Evolutionary conservation across 1,140 invertebrate genomes (phyloP), one percentile per base, ranked within the genome.

Genomic region (Apis cerana): DNA sequence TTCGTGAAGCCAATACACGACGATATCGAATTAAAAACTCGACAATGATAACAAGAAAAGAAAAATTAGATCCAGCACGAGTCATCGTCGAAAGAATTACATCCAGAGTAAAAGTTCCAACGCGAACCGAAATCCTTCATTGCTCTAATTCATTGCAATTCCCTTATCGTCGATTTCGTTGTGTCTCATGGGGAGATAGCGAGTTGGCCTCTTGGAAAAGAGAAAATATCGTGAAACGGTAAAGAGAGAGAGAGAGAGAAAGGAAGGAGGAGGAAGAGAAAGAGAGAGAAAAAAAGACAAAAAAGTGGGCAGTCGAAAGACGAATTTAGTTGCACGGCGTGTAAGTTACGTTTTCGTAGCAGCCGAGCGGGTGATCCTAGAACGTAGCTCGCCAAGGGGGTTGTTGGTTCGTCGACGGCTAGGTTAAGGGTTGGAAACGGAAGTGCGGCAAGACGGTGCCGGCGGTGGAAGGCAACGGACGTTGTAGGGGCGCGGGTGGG

Each of bases 351-450:
- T 87, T 88, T 88, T 88, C 85, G 85, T 81, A 83, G 75, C 75
- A 23, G 75, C 70, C 61, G 76, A 64, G 72, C 64, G 68, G 76
- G 72, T 78, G 86, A 84, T 86, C 78, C 82, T 89, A 84, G 59
- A 83, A 68, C 84, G 86, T 84, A 80, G 82, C 85, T 82, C 88
- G 87, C 86, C 80, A 67, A 77, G 84, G 87, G 83, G 85, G 82
- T 85, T 86, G 88, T 89, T 90, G 89, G 88, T 88, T 82, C 85
- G 82, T 83, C 76, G 86, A 89, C 81, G 85, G 83, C 83, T 88
- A 86, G 85, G 89, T 90, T 90, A 90, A 90, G 89, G 89, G 87
- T 91, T 87, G 89, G 78, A 88, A 90, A 85, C 90, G 90, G 90
- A 90, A 91, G 89, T 90, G 89, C 89, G 88, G 90, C 81, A 91